These are phyloP conservation scores for Carassius carassius DNA, from an alignment of 2,113 vertebrate species.

Conservation along the genomic window DNA sequence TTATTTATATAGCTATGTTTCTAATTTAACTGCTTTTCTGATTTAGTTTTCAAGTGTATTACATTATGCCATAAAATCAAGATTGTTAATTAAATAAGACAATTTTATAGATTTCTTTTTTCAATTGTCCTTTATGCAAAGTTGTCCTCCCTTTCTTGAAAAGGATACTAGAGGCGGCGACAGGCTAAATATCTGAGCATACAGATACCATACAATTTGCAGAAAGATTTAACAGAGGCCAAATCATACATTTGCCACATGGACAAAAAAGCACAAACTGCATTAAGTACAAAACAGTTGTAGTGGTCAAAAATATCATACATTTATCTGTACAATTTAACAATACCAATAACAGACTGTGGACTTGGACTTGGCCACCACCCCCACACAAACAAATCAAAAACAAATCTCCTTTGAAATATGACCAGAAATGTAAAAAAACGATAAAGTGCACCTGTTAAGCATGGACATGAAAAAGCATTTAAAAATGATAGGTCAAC, in stretches of 20 bases:
- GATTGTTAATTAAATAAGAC: neutral
- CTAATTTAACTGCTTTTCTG: neutral
- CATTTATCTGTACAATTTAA: slow-evolving; percentile 85
- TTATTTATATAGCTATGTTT: neutral
- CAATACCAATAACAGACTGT: slow-evolving; percentile 72
- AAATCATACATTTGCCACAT: slow-evolving; percentile 79
- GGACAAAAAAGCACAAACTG: slow-evolving; percentile 80
- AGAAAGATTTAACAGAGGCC: slow-evolving; percentile 80
- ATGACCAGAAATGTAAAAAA: slow-evolving; percentile 64
- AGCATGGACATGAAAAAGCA: slow-evolving; percentile 67
- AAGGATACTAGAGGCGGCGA: slow-evolving; percentile 78
- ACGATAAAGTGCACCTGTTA: slow-evolving; percentile 77
- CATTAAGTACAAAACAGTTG: slow-evolving; percentile 84
- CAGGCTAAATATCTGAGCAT: slow-evolving; percentile 81
- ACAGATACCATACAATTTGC: slow-evolving; percentile 82
- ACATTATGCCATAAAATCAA: neutral
- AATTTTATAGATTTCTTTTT: neutral
- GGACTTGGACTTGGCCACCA: slow-evolving; percentile 31
- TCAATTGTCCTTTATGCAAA: slow-evolving; percentile 78
- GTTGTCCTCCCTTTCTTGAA: slow-evolving; percentile 76
- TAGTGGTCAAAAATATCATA: slow-evolving; percentile 87
- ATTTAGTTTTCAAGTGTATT: too few relatives aligned
- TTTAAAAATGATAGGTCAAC: slow-evolving; percentile 60
- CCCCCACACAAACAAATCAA: slow-evolving; percentile 46
- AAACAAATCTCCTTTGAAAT: slow-evolving; percentile 56